These are phyloP conservation scores for Shargacucullia verbasci DNA, from an alignment of 2,888 invertebrate genomes.

Conservation along the genomic window DNA sequence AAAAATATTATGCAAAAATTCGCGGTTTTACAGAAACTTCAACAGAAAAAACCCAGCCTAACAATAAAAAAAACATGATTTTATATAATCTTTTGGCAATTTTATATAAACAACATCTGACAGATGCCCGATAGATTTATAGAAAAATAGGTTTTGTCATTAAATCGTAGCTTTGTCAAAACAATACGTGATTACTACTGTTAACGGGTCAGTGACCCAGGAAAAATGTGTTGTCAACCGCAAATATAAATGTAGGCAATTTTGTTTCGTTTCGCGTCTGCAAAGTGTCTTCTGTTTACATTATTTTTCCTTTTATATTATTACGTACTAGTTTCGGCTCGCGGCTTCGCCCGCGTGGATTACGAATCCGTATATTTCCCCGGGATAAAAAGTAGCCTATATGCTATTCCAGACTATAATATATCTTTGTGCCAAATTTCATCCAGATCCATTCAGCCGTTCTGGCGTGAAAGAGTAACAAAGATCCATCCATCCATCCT, in stretches of 20 bases:
- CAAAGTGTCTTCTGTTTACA: conserved; percentile 40
- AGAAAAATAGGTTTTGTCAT: neutral
- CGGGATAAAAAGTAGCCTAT: no score
- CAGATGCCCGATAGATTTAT: no score
- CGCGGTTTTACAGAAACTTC: neutral
- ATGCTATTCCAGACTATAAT: no score
- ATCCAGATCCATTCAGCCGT: no score
- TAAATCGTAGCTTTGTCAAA: conserved; percentile 32
- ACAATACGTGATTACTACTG: conserved; percentile 57
- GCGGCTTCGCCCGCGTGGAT: no score
- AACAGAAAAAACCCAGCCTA: no score
- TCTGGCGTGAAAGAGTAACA: no score
- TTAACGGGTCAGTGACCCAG: conserved; percentile 80
- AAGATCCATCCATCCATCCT: no score
- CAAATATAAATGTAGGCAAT: conserved; percentile 61
- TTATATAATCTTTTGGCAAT: neutral
- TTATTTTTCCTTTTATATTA: conserved; percentile 31
- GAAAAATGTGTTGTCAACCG: conserved; percentile 77
- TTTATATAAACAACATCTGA: no score
- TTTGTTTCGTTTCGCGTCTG: conserved; percentile 47
- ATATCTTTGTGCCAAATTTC: no score
- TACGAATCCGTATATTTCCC: no score
- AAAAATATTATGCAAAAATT: neutral
- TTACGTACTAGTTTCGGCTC: no score
- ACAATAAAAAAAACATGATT: neutral